A percentile compares a stretch with the other conserved stretches of the same genome.
Conservation (phyloP, 2,888 invertebrate species). For the Heliconius ethilla region DNA sequence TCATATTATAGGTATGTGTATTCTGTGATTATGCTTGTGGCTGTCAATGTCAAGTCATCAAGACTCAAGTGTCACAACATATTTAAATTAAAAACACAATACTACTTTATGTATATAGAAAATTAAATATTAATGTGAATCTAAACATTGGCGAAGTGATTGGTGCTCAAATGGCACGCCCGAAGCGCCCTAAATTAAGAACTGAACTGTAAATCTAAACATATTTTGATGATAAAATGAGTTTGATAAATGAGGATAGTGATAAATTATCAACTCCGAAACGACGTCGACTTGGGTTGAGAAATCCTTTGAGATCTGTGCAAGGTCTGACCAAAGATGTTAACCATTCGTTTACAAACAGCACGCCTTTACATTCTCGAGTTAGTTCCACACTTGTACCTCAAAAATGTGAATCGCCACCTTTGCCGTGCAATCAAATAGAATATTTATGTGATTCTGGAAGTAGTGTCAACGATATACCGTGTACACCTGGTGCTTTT, state of each 20-base stretch:
- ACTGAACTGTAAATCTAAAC: neutral
- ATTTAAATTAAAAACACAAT: neutral
- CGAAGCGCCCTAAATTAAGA: neutral
- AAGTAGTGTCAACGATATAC: constrained; percentile 58
- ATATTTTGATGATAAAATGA: constrained; percentile 29
- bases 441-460: constrained; percentile 67
- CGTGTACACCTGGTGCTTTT: constrained; percentile 60
- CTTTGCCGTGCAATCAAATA: constrained; percentile 73
- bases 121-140: neutral
- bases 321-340: constrained; percentile 35
- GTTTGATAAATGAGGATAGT: constrained; percentile 19
- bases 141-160: neutral
- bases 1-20: neutral
- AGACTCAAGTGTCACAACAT: neutral
- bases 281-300: constrained; percentile 64
- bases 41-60: no score
- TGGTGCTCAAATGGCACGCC: no score
- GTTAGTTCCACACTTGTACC: constrained; percentile 41
- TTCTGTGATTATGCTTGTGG: no score
- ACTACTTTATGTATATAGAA: neutral
- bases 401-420: constrained; percentile 65
- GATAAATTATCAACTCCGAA: constrained; percentile 63
- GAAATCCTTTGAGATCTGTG: constrained; percentile 42
- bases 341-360: constrained; percentile 35
- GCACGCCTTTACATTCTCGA: constrained; percentile 54